Evolutionary conservation across 2,888 invertebrate species (phyloP).

Genomic region (Drosophila greeni): DNA sequence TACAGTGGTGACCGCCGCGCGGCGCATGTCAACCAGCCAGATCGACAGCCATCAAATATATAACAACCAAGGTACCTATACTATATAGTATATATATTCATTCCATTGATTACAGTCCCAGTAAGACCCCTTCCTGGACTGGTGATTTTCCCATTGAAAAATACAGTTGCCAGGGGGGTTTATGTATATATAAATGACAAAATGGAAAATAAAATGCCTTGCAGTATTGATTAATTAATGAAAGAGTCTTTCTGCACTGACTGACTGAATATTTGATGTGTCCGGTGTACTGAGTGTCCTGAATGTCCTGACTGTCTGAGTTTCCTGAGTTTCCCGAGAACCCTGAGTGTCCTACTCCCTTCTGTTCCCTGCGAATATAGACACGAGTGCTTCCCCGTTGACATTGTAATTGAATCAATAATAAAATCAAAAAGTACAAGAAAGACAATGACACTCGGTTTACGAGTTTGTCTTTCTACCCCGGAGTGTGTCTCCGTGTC

Average conservation of each 20-base stretch:
- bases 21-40: constrained; percentile 64
- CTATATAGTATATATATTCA: not conserved
- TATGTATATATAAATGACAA: not conserved
- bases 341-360: not conserved
- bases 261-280: constrained; percentile 20
- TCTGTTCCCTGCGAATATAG: constrained; percentile 18
- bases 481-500: constrained; percentile 8
- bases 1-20: constrained; percentile 11
- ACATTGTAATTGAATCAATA: constrained; percentile 70
- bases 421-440: constrained; percentile 58
- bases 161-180: not conserved
- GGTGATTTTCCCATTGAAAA: not conserved
- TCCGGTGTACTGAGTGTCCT: not conserved
- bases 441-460: constrained; percentile 46
- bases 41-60: constrained; percentile 40
- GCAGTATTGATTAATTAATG: constrained; percentile 25
- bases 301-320: too few species aligned
- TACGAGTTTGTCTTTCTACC: constrained; percentile 8
- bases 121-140: not conserved
- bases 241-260: constrained; percentile 11
- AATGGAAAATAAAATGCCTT: not conserved
- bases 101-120: not conserved
- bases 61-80: constrained; percentile 2
- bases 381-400: constrained; percentile 44
- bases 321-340: too few species aligned